Conservation (phyloP, 2,888 invertebrate species). For the Slavum lentiscoides region DNA sequence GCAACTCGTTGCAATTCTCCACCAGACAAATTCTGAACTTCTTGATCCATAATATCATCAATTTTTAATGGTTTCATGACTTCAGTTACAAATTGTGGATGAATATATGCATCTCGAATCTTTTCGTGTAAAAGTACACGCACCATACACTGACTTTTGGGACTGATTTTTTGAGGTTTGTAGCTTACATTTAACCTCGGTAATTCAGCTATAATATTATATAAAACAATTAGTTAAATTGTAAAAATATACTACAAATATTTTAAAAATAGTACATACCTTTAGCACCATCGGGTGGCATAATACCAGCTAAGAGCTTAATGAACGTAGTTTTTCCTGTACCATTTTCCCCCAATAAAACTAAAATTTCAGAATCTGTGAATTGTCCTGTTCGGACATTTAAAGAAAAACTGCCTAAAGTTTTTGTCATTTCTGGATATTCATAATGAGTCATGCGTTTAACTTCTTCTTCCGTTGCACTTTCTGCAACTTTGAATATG, state of each 20-base stretch:
- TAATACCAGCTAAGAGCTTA: slow-evolving; percentile 94
- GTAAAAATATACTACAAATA: background rate
- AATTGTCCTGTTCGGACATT: slow-evolving; percentile 88
- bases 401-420: slow-evolving; percentile 78
- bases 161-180: slow-evolving; percentile 99
- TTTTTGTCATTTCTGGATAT: slow-evolving; percentile 90
- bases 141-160: slow-evolving; percentile 89
- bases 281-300: slow-evolving; percentile 83
- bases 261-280: slow-evolving; percentile 60
- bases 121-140: slow-evolving; percentile 92
- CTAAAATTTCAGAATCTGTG: slow-evolving; percentile 98
- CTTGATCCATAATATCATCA: slow-evolving; percentile 96
- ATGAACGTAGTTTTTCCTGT: slow-evolving; percentile 99
- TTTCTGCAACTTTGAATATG: slow-evolving; percentile 97
- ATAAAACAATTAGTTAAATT: background rate
- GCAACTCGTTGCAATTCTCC: slow-evolving; percentile 99
- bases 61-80: slow-evolving; percentile 98
- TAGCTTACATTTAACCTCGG: slow-evolving; percentile 97
- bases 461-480: slow-evolving; percentile 89
- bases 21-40: slow-evolving; percentile 97
- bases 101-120: slow-evolving; percentile 95
- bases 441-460: slow-evolving; percentile 71
- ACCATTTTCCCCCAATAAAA: slow-evolving; percentile 93
- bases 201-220: slow-evolving; percentile 65
- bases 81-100: slow-evolving; percentile 97